Evolutionary conservation across 2,113 vertebrate genomes (phyloP), one percentile per base, ranked within the genome.

Genomic region (Caranx ignobilis): DNA sequence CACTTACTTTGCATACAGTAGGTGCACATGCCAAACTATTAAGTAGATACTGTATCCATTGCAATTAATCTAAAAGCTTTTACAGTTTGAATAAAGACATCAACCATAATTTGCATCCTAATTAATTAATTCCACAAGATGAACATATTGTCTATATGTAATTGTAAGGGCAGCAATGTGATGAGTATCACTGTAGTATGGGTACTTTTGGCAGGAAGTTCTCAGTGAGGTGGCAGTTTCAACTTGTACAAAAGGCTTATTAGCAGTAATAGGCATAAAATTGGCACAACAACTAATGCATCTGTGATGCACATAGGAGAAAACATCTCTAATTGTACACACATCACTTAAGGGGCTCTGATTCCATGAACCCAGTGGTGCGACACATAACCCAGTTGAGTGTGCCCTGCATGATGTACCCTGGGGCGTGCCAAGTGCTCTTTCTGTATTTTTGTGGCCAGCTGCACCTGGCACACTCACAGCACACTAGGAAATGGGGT

Each of bases 41-140:
- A 71, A 65, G 64, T 45, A 54, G 31, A 19, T 39, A 18, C 26
- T 12, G 18, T 15, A 71, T 74, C 52, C 48, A 73, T 55, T 35
- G 26, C 35, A 71, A 65, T 69, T 70, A 0, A 63, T 71, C 47
- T 63, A 39, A 68, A 73, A 75, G 37, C 59, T 77, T 82, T 77
- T 10, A 54, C 31, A 18, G 5, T 70, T 57, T 62, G n/a, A 57
- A 41, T 52, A 63, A 13, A 45, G 16, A 39, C 26, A 32, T 11
- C 67, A 68, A 54, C 26, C 11, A 45, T 60, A 2, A 60, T n/a
- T 78, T 60, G 26, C 19, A 45, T 48, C 12, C 21, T 32, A 54
- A 66, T 69, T 35, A 1, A 34, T 56, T 83, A 5, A 65, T 76
- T 21, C 62, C 19, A 19, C 37, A 39, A 21, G 8, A 63, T 57